These are phyloP conservation scores for Sebastes trivittatus DNA, from an alignment of 2,797 vertebrate genomes.

Conservation along the genomic window DNA sequence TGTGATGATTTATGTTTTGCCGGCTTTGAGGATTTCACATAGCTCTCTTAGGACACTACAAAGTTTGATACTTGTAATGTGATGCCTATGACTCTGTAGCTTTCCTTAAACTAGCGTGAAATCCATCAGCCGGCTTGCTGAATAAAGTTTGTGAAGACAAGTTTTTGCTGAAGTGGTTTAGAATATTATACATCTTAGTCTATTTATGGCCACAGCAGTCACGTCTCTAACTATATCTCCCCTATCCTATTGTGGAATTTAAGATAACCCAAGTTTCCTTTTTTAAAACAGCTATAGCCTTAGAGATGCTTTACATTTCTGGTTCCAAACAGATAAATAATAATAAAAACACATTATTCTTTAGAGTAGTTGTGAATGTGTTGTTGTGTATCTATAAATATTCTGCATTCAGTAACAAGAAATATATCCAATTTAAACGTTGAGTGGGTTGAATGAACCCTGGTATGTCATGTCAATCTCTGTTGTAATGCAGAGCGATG, in stretches of 20 bases:
- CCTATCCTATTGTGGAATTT: slow-evolving; percentile 38
- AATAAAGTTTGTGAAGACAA: slow-evolving; percentile 55
- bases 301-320: slow-evolving; percentile 45
- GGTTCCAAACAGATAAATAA: slow-evolving; percentile 3
- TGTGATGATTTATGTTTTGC: slow-evolving; percentile 68
- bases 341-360: neutral
- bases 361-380: neutral
- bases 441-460: slow-evolving; percentile 21
- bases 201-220: slow-evolving; percentile 52
- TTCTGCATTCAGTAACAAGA: neutral
- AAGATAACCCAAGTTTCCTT: slow-evolving; percentile 43
- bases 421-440: slow-evolving; percentile 1
- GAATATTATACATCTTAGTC: slow-evolving; percentile 53
- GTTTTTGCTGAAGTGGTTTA: slow-evolving; percentile 39
- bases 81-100: slow-evolving; percentile 54
- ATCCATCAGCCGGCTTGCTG: slow-evolving; percentile 51
- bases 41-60: slow-evolving; percentile 66
- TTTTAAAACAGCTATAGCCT: slow-evolving; percentile 22
- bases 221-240: slow-evolving; percentile 30
- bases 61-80: slow-evolving; percentile 63
- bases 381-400: neutral
- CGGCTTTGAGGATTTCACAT: slow-evolving; percentile 63
- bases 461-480: slow-evolving; percentile 9
- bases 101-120: slow-evolving; percentile 62
- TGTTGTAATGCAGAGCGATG: slow-evolving; percentile 18